Conservation (phyloP, 2,888 invertebrate genomes). For the Sicus ferrugineus region DNA sequence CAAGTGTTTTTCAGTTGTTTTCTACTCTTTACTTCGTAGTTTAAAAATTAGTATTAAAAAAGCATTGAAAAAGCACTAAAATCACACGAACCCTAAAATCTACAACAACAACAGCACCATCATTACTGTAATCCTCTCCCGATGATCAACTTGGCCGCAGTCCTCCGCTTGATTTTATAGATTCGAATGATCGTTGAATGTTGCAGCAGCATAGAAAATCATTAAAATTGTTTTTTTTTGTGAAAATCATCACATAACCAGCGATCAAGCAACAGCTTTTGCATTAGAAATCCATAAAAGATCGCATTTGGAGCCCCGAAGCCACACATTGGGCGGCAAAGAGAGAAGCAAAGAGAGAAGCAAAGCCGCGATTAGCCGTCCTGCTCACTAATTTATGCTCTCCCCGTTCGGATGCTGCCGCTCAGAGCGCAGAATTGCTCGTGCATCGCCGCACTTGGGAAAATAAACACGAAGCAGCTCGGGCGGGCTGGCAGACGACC, state of each 20-base stretch:
- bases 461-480: conserved; percentile 21
- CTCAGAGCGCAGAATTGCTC: neutral
- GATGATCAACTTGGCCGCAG: too few species aligned
- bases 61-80: neutral
- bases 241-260: neutral
- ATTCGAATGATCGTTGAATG: neutral
- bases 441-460: neutral
- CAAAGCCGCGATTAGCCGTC: conserved; percentile 24
- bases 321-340: too few species aligned
- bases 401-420: conserved; percentile 13
- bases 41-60: neutral
- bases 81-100: neutral
- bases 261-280: neutral
- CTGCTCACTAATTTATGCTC: conserved; percentile 23
- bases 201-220: neutral
- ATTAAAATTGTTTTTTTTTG: neutral
- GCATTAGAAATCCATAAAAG: conserved; percentile 27
- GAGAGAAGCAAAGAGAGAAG: neutral
- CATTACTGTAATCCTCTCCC: too few species aligned
- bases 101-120: neutral
- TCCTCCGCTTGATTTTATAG: neutral
- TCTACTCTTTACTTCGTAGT: neutral
- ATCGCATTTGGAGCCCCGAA: neutral
- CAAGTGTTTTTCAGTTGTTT: too few species aligned
- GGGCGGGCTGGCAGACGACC: too few species aligned